Evolutionary conservation across 2,113 vertebrate species (phyloP).

Genomic region (Periophthalmodon schlosseri): DNA sequence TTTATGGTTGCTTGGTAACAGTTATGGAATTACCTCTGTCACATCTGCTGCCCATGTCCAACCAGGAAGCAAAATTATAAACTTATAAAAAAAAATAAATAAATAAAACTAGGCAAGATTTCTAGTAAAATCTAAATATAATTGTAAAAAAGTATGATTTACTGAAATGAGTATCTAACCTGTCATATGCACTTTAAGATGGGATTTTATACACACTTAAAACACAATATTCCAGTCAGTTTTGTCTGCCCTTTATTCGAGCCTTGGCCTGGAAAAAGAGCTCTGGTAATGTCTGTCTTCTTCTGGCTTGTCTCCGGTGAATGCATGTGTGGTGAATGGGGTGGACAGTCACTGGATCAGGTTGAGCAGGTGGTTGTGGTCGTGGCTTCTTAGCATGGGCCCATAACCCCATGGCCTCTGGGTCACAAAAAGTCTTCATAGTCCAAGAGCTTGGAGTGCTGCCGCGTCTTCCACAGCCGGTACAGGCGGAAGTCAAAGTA

Average conservation of each 20-base stretch:
- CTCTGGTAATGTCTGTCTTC: conserved; percentile 19
- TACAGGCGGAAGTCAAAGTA: conserved; percentile 99
- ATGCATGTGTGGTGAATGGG: conserved; percentile 48
- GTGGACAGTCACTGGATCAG: conserved; percentile 34
- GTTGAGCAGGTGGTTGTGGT: conserved; percentile 29
- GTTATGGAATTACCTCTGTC: too few relatives aligned
- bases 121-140: too few relatives aligned
- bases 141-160: too few relatives aligned
- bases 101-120: too few relatives aligned
- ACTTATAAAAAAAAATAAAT: too few relatives aligned
- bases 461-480: conserved; percentile 96
- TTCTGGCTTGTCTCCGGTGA: conserved; percentile 46
- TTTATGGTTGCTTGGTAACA: too few relatives aligned
- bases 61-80: too few relatives aligned
- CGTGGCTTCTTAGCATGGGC: conserved; percentile 24
- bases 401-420: conserved; percentile 11
- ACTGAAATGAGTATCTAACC: too few relatives aligned
- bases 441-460: conserved; percentile 96
- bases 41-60: too few relatives aligned
- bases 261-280: conserved; percentile 21
- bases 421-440: conserved; percentile 88
- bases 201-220: conserved; percentile 40
- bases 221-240: conserved; percentile 15
- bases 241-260: conserved; percentile 11
- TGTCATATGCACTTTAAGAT: conserved; percentile 2